Percentiles rank a stretch among this genome's conserved stretches.
Evolutionary conservation across 1,140 invertebrate genomes (phyloP).

Genomic region (Drosophila guanche): DNA sequence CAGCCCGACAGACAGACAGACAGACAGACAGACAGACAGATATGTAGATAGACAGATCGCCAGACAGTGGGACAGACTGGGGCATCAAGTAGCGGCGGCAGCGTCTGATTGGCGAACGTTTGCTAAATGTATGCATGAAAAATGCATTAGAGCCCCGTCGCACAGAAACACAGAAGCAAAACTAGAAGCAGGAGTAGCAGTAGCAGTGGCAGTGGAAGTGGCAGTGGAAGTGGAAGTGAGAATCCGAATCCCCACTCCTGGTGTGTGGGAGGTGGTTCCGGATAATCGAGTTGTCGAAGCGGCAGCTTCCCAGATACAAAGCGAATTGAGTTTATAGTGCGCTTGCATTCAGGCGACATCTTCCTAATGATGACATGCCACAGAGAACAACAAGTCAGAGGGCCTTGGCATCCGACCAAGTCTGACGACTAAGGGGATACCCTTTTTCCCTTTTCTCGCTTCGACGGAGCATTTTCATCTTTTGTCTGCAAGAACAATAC

Average conservation of each 20-base stretch:
- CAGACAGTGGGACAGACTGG: background rate
- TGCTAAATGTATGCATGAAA: conserved; percentile 77
- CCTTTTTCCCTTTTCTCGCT: too few species aligned
- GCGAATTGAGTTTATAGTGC: conserved; percentile 49
- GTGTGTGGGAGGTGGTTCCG: background rate
- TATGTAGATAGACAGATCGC: background rate
- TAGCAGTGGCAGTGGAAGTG: background rate
- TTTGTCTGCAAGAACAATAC: too few species aligned
- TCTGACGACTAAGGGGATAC: too few species aligned
- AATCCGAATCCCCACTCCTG: too few species aligned
- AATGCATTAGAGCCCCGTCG: conserved; percentile 64
- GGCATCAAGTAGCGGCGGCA: conserved; percentile 56
- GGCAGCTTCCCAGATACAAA: conserved; percentile 18
- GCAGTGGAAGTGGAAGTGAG: background rate
- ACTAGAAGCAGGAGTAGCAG: conserved; percentile 2
- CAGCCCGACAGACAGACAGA: conserved; percentile 1
- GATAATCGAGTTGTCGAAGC: background rate
- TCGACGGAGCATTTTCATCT: too few species aligned
- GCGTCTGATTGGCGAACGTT: conserved; percentile 69
- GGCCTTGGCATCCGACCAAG: background rate
- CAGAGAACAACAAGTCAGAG: conserved; percentile 48
- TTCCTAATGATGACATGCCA: conserved; percentile 72
- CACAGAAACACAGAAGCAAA: conserved; percentile 35
- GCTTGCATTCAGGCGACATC: conserved; percentile 55
- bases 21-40: background rate